Base-by-base conservation (phyloP, 2,113 vertebrate species). In the Indri indri region DNA sequence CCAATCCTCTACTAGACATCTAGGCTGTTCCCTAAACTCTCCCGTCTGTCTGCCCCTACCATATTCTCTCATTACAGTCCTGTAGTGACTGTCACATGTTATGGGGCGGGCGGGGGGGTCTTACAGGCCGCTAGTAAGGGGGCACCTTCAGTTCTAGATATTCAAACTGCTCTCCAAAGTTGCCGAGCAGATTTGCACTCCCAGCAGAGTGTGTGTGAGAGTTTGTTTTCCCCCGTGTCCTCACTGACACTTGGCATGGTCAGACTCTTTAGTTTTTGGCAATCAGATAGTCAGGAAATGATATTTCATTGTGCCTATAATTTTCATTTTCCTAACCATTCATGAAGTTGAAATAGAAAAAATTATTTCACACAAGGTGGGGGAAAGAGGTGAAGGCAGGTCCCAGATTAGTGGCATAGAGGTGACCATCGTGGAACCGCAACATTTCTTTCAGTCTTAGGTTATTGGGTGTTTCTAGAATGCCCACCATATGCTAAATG, bases 141-240 rank as follows among this genome's bases (percentile, higher is more conserved):
- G 23, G 2, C 34, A 45, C 8, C 40, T 52, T 42, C 59, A 42
- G 27, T 50, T 37, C 61, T 30, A 3, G 20, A 3, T 47, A 61
- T 54, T 40, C 20, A 2, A 0, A 37, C 11, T 71, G 37, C 34
- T 30, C 11, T 54, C 52, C 50, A 3, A 4, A 30, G 27, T 54
- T 40, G 27, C 34, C 9, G 8, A n/a, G 68, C n/a, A 42, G 5
- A 8, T 85, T 30, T 66, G n/a, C 6, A 27, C 52, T 80, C 12
- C 0, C 27, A 34, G 45, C 4, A 16, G 0, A 0, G 40, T 34
- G 3, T 23, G 13, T 30, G 5, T 6, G 11, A 63, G 65, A 63
- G 52, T 65, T 32, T 45, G 4, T 61, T 59, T 81, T 61, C 61
- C 79, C 32, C 73, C 50, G 30, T 2, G 0, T 30, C 57, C 25